phyloP scores from a whole-genome alignment of 2,797 vertebrate genomes.

The Myotis myotis region DNA sequence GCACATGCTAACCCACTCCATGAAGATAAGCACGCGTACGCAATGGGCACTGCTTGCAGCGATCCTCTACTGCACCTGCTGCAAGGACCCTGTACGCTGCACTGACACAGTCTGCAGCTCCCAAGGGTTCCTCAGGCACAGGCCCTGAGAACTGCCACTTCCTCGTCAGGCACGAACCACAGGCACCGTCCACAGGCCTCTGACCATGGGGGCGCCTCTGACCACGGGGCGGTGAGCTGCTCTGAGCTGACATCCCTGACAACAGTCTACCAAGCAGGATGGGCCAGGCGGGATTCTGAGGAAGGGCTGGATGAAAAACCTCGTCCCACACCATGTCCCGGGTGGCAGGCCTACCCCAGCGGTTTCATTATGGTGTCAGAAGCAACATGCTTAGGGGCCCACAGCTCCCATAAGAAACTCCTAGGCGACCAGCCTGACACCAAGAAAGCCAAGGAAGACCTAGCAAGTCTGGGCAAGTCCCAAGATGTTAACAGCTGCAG shows the following conservation, averaged over 20 bases:
- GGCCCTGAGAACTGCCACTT: background rate
- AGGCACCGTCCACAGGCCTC: background rate
- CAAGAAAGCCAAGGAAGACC: background rate
- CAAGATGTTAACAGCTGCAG: background rate
- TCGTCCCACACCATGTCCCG: background rate
- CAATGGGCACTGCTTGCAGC: background rate
- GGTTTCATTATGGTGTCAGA: background rate
- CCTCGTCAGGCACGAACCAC: background rate
- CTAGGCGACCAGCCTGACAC: slow-evolving; percentile 29
- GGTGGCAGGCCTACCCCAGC: background rate
- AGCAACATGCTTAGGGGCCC: slow-evolving; percentile 37
- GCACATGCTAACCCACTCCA: background rate
- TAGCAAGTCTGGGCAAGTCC: background rate
- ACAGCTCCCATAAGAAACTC: slow-evolving; percentile 18
- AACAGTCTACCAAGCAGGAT: background rate
- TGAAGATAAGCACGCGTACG: background rate
- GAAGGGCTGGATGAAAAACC: background rate
- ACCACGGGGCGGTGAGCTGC: background rate
- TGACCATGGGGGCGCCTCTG: background rate
- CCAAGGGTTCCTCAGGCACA: background rate
- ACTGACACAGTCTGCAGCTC: background rate
- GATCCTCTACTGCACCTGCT: background rate
- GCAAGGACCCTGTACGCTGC: background rate
- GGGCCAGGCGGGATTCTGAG: background rate
- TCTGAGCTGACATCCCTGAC: background rate